Base-by-base conservation (phyloP, 2,888 invertebrate genomes). In the Microchrysa polita region DNA sequence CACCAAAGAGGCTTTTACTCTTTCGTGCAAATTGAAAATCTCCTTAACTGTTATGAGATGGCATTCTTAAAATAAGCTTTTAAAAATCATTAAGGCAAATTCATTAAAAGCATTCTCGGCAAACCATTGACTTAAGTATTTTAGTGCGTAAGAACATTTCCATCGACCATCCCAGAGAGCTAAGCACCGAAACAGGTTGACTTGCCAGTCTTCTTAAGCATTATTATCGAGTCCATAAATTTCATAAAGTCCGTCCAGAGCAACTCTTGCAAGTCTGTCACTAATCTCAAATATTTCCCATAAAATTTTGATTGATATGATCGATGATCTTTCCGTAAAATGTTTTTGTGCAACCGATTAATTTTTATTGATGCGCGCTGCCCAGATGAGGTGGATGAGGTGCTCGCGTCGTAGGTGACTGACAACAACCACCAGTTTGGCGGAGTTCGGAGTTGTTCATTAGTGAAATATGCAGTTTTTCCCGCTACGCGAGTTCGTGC, bases 291-390 rank as follows among this genome's bases (percentile, higher is more conserved):
- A 67, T 53, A 27, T 52, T 67, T 27, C 34, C 18, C 16, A 10
- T 27, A 48, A 65, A 65, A 48, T 18, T 44, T 57, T 65, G 65
- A 65, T 65, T 53, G 52, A 67, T 67, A 67, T 67, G 67, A 40
- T 61, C 22, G 52, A 48, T 14, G 61, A 63, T 63, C 61, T 34
- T 42, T 12, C n/a, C 34, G 18, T 40, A n/a, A 63, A 34, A 22
- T 16, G 16, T 40, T 9, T 63, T 27, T 63, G 27, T 48, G 14
- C 40, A 40, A 63, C n/a, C n/a, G 20, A 63, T 63, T 63, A 18
- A 42, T 63, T 40, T 63, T 63, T 63, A 42, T 42, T 42, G 40
- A 12, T n/a, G 2, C 7, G 12, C 16, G 16, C 16, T 27, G 22
- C 16, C 7, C 16, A 52, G 52, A 22, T 18, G 12, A 22, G 14